Percentiles rank a stretch among this genome's conserved stretches.
These are phyloP conservation scores for Agrilus mali DNA, from an alignment of 2,888 invertebrate genomes.

Conservation along the genomic window DNA sequence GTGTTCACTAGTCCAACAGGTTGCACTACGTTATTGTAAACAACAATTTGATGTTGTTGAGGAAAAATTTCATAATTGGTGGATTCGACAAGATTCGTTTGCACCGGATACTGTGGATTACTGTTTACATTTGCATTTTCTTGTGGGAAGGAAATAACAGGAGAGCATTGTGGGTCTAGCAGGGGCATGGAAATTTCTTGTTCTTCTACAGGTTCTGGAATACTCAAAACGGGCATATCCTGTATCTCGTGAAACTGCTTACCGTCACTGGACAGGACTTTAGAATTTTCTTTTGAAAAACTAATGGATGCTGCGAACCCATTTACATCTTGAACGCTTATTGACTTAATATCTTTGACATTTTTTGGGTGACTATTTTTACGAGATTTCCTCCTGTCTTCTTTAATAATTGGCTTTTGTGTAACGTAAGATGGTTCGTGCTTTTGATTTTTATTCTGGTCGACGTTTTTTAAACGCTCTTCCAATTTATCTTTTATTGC, in stretches of 20 bases:
- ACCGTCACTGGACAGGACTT: no score
- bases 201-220: background rate
- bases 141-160: background rate
- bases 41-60: no score
- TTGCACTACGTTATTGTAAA: no score
- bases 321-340: background rate
- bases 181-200: background rate
- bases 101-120: background rate
- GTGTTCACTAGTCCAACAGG: no score
- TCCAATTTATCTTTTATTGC: no score
- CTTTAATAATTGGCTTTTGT: background rate
- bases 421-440: background rate
- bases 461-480: no score
- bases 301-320: background rate
- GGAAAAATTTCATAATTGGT: no score
- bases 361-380: conserved; percentile 1
- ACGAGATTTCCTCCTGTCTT: background rate
- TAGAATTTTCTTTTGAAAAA: no score
- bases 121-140: background rate
- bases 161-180: background rate
- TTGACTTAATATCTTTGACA: background rate
- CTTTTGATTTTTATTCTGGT: no score
- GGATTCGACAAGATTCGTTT: no score
- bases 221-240: background rate
- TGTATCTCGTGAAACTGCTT: background rate